phyloP scores from a whole-genome alignment of 2,113 vertebrate species.

The Illadopsis cleaveri region DNA sequence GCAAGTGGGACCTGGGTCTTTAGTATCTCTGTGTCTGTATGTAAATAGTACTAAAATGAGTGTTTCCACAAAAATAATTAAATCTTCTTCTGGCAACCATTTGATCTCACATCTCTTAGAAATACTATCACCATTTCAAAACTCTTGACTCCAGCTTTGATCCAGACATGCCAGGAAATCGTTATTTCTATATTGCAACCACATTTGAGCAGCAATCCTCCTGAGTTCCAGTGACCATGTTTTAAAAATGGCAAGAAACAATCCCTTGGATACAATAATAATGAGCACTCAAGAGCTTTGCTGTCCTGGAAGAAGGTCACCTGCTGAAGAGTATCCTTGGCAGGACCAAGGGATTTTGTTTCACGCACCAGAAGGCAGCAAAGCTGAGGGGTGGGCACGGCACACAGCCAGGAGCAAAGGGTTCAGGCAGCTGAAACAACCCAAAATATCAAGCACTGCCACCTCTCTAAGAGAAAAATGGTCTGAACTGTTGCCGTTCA shows the following conservation, averaged over 20 bases:
- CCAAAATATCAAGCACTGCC: not conserved
- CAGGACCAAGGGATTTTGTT: not conserved
- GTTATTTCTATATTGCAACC: not conserved
- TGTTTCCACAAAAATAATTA: not conserved
- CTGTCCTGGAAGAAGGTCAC: not conserved
- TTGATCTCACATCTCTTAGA: not conserved
- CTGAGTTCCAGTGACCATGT: rapidly evolving
- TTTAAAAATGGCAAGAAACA: not conserved
- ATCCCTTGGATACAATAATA: not conserved
- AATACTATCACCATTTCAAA: slow-evolving; percentile 4
- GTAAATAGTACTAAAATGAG: not conserved
- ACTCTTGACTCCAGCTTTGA: not conserved
- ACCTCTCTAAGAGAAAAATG: rapidly evolving
- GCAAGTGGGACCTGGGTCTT: not conserved
- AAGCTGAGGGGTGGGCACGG: not conserved
- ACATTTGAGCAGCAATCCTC: not conserved
- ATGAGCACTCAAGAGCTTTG: not conserved
- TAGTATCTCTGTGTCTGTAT: not conserved
- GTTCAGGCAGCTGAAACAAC: not conserved
- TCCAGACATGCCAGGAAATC: not conserved
- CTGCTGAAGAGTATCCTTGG: not conserved
- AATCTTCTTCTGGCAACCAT: not conserved
- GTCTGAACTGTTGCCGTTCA: rapidly evolving
- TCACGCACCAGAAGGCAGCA: not conserved
- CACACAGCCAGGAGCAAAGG: not conserved